Evolutionary conservation across 2,888 invertebrate genomes (phyloP), one percentile per base, ranked within the genome.

Genomic region (Acanthopleura granulata): DNA sequence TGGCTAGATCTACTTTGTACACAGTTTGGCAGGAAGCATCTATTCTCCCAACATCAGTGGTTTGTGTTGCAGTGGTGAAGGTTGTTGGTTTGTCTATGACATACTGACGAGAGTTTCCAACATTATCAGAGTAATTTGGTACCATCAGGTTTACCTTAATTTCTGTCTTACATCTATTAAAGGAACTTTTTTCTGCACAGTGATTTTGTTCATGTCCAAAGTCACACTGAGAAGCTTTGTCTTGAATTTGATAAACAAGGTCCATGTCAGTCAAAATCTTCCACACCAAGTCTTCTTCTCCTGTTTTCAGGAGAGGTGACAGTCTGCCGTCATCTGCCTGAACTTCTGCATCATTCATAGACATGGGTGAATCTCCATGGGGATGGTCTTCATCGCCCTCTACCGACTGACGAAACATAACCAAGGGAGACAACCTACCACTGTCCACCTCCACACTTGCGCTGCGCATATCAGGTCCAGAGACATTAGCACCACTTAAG

Each of bases 191-290:
- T 22, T n/a, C 57, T 9, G 3, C 40, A 40, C 40, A 40, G 3
- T 9, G 40, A n/a, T 3, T 12, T 57, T 3, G 3, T 4, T 6
- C 57, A n/a, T 1, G n/a, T 3, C n/a, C 12, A 12, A 57, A 57
- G 22, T 80, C 77, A 76, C 82, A 85, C 66, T 85, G 84, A 22
- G 79, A 78, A n/a, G 69, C 75, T 71, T 74, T 76, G 61, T 85
- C 83, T 70, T 80, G 76, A 22, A 80, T 82, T 12, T 82, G 27
- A 61, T 80, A 83, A 62, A 80, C 40, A 57, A 75, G 75, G 49
- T 77, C 76, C n/a, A 74, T 74, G 25, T 75, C 66, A n/a, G 61
- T 49, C 4, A 22, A 77, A 77, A 40, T 80, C 57, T 49, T 77
- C 75, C 29, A 74, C 74, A 82, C 51, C 18, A 71, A 14, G 9